Base-by-base conservation (phyloP, 2,888 invertebrate genomes). In the Hirtodrosophila confusa region DNA sequence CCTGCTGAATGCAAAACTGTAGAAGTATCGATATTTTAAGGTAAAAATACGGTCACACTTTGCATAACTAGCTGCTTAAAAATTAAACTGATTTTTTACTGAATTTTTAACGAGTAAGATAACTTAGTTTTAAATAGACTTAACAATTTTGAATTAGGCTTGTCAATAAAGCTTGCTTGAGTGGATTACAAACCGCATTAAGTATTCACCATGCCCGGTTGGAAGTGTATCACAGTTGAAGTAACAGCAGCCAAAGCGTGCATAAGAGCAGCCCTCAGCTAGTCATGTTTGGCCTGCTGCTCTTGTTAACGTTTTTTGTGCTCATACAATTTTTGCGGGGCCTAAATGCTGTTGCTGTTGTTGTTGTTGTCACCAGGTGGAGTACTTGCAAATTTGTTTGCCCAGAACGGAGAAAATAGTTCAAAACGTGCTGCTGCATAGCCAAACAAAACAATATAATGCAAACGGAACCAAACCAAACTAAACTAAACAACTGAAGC, bases 351-450 rank as follows among this genome's bases (percentile, higher is more conserved):
- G 37, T 37, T 64, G 65, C 17, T 17, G 17, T 12, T 31, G 29
- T 0, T 37, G 41, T 7, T 51, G 51, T 48, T 66, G 50, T 56
- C 65, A 44, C 41, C 50, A 37, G 12, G 64, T 45, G 47, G 40
- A 55, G 58, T 75, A 55, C 48, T 72, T 58, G 72, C 64, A 58
- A 75, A 74, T 62, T 67, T 67, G 60, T 68, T 64, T 72, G 56
- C 23, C 53, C 61, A 72, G 68, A 61, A 48, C 39, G 55, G 50
- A 62, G 75, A 80, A 75, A 74, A 80, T 84, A 61, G 67, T 63
- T 56, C 36, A 44, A 80, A 64, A 78, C 82, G 85, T 82, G 80
- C 72, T 66, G 76, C 72, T 71, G 87, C 87, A 86, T 78, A 66
- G 61, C 29, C 65, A 67, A 82, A 65, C 58, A 75, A 56, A 72